phyloP scores from a whole-genome alignment of 2,888 invertebrate species.

The Mesoligia furuncula region DNA sequence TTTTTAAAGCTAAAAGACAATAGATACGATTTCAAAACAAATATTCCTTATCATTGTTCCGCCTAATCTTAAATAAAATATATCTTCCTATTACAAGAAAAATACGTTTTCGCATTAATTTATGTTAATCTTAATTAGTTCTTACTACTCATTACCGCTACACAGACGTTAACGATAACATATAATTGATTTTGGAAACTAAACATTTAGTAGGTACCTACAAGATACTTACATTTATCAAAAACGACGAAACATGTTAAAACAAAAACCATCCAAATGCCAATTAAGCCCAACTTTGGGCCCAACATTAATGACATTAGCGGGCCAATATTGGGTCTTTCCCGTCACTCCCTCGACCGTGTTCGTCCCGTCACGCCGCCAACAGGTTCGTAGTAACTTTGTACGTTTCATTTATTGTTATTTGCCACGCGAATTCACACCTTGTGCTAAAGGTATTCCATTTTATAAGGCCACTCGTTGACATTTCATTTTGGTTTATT shows the following conservation, averaged over 20 bases:
- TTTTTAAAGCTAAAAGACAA: neutral
- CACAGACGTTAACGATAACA: neutral
- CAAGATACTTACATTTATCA: neutral
- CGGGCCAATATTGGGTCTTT: conserved; percentile 72
- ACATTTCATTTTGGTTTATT: conserved; percentile 44
- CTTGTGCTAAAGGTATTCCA: conserved; percentile 60
- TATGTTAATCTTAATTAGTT: neutral
- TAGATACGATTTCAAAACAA: neutral
- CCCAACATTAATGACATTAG: conserved; percentile 61
- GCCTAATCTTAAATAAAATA: neutral
- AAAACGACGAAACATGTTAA: conserved; percentile 18
- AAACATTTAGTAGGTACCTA: neutral
- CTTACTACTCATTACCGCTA: neutral
- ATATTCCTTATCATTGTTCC: no score
- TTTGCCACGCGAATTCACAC: conserved; percentile 70
- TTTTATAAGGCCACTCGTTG: conserved; percentile 35
- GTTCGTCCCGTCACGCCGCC: conserved; percentile 81
- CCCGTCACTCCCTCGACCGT: conserved; percentile 80
- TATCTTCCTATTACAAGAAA: neutral
- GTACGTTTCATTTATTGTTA: conserved; percentile 62
- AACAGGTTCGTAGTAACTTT: conserved; percentile 75
- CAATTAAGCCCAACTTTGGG: conserved; percentile 65
- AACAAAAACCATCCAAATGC: conserved; percentile 42
- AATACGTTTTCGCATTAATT: neutral
- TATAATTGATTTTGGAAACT: conserved; percentile 12